These are phyloP conservation scores for Cynodonichthys magdalenae DNA, from an alignment of 2,797 vertebrate genomes.

Conservation along the genomic window DNA sequence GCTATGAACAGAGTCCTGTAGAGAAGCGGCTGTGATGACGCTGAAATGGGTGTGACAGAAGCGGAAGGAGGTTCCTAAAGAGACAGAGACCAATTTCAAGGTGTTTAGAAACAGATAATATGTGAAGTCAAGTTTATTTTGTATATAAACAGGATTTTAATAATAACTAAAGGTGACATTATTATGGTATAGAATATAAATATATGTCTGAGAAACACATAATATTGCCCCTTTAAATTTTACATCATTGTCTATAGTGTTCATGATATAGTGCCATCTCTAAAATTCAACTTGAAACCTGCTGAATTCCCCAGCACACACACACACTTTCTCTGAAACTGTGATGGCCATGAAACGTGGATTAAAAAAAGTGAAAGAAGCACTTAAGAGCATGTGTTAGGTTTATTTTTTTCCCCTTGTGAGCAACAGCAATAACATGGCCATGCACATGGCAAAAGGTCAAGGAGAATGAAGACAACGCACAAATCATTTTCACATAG, in stretches of 20 bases:
- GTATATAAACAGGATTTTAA: no score
- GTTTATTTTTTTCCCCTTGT: neutral
- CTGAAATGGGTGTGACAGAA: no score
- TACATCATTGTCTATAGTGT: neutral
- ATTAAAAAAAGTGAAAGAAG: neutral
- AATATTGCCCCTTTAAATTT: no score
- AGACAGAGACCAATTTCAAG: no score
- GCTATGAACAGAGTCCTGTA: no score
- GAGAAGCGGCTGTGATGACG: no score
- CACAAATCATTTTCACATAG: neutral
- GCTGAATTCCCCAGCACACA: neutral
- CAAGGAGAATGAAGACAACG: conserved; percentile 7
- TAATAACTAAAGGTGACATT: no score
- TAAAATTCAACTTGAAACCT: neutral
- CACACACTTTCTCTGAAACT: conserved; percentile 1
- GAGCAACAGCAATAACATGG: neutral
- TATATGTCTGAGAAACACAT: no score
- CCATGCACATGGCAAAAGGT: conserved; percentile 4
- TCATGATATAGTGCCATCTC: neutral
- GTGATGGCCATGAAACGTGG: conserved; percentile 1
- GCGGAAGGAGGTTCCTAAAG: no score
- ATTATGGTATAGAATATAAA: no score
- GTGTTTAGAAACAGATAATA: no score
- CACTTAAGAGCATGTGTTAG: conserved; percentile 1
- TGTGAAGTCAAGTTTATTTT: no score